These are phyloP conservation scores for Halcyon leucocephala DNA, from an alignment of 2,797 vertebrate species.

Conservation along the genomic window DNA sequence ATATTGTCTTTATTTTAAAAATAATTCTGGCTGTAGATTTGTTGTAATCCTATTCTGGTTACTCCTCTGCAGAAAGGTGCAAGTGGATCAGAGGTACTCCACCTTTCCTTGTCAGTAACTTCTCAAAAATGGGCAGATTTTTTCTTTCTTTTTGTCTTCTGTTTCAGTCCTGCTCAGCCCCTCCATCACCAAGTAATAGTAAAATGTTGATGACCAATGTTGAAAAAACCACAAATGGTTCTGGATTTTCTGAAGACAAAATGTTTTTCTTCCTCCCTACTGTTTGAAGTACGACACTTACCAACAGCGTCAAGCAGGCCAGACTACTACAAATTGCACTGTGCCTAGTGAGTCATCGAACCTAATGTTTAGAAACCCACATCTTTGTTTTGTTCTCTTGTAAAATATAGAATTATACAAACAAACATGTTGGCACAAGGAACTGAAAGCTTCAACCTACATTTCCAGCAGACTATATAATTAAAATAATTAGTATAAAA, in stretches of 20 bases:
- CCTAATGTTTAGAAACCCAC: conserved; percentile 36
- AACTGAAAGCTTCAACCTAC: conserved; percentile 21
- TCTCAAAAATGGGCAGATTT: neutral
- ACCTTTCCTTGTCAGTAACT: neutral
- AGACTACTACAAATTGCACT: conserved; percentile 30
- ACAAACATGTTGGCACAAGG: conserved; percentile 53
- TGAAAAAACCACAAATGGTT: neutral
- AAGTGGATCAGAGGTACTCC: fast-evolving
- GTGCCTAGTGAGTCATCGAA: conserved; percentile 21
- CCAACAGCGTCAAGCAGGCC: conserved; percentile 18
- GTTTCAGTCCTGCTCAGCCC: neutral
- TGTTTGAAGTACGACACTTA: neutral
- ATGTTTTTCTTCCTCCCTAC: neutral
- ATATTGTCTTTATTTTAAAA: neutral
- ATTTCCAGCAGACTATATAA: conserved; percentile 52
- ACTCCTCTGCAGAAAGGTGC: neutral
- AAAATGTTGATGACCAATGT: neutral
- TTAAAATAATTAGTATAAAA: conserved; percentile 64
- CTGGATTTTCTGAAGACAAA: neutral
- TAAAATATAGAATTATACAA: conserved; percentile 64
- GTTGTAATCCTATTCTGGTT: neutral
- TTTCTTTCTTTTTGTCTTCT: neutral
- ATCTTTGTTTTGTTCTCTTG: conserved; percentile 64
- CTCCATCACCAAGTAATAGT: neutral
- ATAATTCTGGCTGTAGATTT: neutral